Base-by-base conservation (phyloP, 2,113 vertebrate species). In the Platysternon megacephalum region DNA sequence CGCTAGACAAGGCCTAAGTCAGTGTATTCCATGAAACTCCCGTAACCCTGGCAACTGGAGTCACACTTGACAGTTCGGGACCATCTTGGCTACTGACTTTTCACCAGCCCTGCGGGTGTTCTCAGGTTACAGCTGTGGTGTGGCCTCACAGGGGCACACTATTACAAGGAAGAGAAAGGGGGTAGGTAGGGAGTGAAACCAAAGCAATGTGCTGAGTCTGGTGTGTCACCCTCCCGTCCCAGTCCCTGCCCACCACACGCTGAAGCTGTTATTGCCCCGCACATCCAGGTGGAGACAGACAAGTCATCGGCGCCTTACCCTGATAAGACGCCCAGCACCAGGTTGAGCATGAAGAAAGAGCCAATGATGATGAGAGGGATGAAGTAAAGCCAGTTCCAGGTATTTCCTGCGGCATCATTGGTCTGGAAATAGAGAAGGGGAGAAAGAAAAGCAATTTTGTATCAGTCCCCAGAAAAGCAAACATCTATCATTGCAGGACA, bases 331-430 rank as follows among this genome's bases (percentile, higher is more conserved):
- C 99, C 99, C 90, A 99, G 98, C 84, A 99, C 99, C 98, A 99
- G 98, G 98, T 99, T 99, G 95, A 99, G 99, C 99, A 99, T 99
- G 98, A 99, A 99, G 98, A 99, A 99, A 88, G 99, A 99, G 81
- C 99, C 99, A 2, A 99, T 99, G 98, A 99, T 99, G 98, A 99
- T 99, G 97, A 99, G 99, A 2, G 99, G 99, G 96, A 99, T 99
- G 98, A 99, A 99, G 97, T 99, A 99, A 65, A 99, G 98, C 99
- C 99, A 99, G 93, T 97, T 99, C 99, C 99, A 99, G 81, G 99
- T 99, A 95, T 99, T 99, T 83, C 99, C 99, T 11, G 99, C 99
- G 16, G 99, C 99, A 5, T 99, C 99, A 0, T 99, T 99, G 11
- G 99, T 99, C 99, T 99, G 97, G 85, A 98, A 96, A 76, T 6